Percentiles rank a stretch among this genome's conserved stretches.
phyloP scores from a whole-genome alignment of 2,888 invertebrate genomes.

The Parthenolecanium corni region DNA sequence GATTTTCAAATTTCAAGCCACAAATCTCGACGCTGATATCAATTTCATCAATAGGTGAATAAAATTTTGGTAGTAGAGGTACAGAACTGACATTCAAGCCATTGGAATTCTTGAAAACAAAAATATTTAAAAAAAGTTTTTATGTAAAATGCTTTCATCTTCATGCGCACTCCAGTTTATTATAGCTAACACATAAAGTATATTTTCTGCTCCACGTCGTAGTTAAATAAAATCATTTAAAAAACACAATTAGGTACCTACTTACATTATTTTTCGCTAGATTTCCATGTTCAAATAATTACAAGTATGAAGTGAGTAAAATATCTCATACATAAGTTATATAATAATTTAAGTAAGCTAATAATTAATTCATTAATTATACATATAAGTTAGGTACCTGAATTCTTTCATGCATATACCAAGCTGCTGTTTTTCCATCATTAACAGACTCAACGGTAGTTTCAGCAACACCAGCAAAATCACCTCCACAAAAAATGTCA shows the following conservation, averaged over 20 bases:
- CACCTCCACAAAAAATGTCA: constrained; percentile 86
- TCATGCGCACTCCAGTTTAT: too few species aligned
- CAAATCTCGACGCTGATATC: constrained; percentile 89
- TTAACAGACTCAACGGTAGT: constrained; percentile 98
- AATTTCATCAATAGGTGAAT: constrained; percentile 83
- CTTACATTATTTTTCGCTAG: too few species aligned
- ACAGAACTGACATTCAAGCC: background rate
- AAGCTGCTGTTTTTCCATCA: constrained; percentile 94
- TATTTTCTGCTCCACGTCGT: too few species aligned
- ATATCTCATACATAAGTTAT: too few species aligned
- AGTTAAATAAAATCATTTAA: too few species aligned
- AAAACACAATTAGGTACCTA: too few species aligned
- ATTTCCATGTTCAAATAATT: too few species aligned
- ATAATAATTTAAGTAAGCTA: too few species aligned
- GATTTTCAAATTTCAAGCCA: constrained; percentile 87
- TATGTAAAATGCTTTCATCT: too few species aligned
- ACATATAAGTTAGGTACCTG: constrained; percentile 49
- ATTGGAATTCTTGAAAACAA: background rate
- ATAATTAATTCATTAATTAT: too few species aligned
- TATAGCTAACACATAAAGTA: too few species aligned
- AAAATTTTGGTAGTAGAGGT: constrained; percentile 67
- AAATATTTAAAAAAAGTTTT: background rate
- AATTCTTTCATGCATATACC: constrained; percentile 84
- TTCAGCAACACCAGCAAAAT: constrained; percentile 85
- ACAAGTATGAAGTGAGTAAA: too few species aligned